These are phyloP conservation scores for Tinea semifulvella DNA, from an alignment of 2,888 invertebrate genomes.

Conservation along the genomic window DNA sequence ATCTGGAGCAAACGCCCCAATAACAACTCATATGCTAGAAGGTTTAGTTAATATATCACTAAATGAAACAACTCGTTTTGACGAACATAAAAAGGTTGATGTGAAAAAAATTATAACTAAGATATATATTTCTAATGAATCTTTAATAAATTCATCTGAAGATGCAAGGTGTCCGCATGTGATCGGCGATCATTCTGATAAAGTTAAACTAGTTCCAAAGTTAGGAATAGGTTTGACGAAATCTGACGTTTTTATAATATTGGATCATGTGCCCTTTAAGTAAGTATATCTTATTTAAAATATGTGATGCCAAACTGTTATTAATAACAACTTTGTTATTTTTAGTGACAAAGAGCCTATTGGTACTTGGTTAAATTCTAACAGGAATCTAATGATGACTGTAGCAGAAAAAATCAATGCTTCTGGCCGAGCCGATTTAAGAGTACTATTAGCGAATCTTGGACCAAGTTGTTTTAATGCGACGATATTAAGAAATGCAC, in stretches of 20 bases:
- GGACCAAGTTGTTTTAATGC: conserved; percentile 69
- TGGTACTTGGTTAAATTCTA: conserved; percentile 44
- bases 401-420: conserved; percentile 59
- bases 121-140: conserved; percentile 40
- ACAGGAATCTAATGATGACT: conserved; percentile 40
- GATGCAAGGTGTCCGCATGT: neutral
- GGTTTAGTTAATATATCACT: conserved; percentile 20
- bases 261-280: conserved; percentile 52
- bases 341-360: conserved; percentile 35
- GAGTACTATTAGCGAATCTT: conserved; percentile 60
- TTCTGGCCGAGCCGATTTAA: conserved; percentile 48
- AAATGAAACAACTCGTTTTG: neutral
- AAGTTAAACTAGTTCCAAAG: conserved; percentile 43
- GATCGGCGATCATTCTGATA: conserved; percentile 27
- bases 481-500: conserved; percentile 44
- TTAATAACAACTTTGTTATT: too few species aligned
- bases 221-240: conserved; percentile 51
- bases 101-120: conserved; percentile 32
- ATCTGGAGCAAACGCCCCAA: conserved; percentile 38
- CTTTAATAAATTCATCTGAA: conserved; percentile 25
- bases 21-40: conserved; percentile 42
- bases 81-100: neutral
- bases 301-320: too few species aligned
- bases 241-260: conserved; percentile 59
- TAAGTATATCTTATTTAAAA: conserved; percentile 32